Evolutionary conservation across 2,113 vertebrate genomes (phyloP), one percentile per base, ranked within the genome.

Genomic region (Gambusia affinis): DNA sequence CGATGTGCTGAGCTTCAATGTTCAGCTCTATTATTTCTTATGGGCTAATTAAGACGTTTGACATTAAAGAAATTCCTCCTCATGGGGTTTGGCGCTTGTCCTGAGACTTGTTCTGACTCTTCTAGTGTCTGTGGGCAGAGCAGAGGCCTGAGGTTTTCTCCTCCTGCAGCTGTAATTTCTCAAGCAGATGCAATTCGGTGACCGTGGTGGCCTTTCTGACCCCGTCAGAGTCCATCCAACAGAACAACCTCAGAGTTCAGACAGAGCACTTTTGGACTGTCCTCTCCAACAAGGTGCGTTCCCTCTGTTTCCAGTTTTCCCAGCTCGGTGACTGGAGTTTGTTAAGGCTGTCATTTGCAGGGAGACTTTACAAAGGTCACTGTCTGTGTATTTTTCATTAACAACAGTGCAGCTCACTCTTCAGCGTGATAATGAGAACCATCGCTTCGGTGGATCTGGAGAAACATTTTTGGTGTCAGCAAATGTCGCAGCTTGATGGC

Each of bases 31-130:
- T 95, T 93, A 94, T 93, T 91, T 94, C 91, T 94, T 93, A 91
- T 93, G 82, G 88, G 87, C 90, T 94, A 94, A 95, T 95, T 94
- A 95, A 93, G 90, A 93, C 87, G 92, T 93, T 92, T 92, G 85
- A 91, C 81, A 82, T 92, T 92, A 86, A 89, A 94, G 90, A 93
- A 92, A 92, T 93, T 93, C 91, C 91, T 90, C 81, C 80, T 69
- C 74, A 84, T 86, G 83, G 87, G 87, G 86, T 86, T 79, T 77
- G 82, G 82, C 82, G 82, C 85, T 33, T 84, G 67, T 85, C 88
- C 91, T 92, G 91, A 35, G 83, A 87, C 82, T 90, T n/a, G 66
- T 90, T 93, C 92, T 92, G 93, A 84, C 78, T 89, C 66, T 83
- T 72, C 70, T 11, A 51, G 80, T 77, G 85, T 72, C 75, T 76